Conservation (phyloP, 2,797 vertebrate species). For the Labroides dimidiatus region DNA sequence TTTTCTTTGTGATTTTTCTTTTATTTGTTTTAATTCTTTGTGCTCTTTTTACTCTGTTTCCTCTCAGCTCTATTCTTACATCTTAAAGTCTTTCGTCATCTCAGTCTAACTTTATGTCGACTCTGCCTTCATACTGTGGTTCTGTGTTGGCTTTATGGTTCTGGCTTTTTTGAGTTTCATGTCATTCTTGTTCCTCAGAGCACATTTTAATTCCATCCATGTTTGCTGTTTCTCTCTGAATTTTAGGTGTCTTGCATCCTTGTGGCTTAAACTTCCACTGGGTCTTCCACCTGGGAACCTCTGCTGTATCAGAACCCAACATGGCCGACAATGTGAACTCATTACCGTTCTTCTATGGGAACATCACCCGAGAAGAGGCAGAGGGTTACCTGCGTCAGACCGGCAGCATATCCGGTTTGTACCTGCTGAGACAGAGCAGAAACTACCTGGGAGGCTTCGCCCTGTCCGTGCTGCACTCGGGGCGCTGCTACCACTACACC, state of each 20-base stretch:
- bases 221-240: background rate
- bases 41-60: too few relatives aligned
- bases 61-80: too few relatives aligned
- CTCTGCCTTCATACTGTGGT: too few relatives aligned
- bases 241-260: constrained; percentile 40
- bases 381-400: constrained; percentile 81
- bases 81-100: too few relatives aligned
- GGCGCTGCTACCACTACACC: constrained; percentile 93
- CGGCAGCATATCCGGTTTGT: constrained; percentile 56
- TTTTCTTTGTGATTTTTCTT: too few relatives aligned
- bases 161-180: too few relatives aligned
- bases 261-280: constrained; percentile 14
- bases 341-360: constrained; percentile 93
- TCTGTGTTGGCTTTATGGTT: too few relatives aligned
- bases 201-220: background rate
- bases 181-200: too few relatives aligned
- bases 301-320: constrained; percentile 11
- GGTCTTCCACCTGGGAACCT: constrained; percentile 5
- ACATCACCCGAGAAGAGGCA: constrained; percentile 95
- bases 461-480: constrained; percentile 86
- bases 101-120: too few relatives aligned
- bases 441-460: constrained; percentile 95
- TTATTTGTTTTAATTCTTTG: too few relatives aligned
- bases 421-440: constrained; percentile 93
- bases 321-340: constrained; percentile 83